These are phyloP conservation scores for Ceraclea dissimilis DNA, from an alignment of 2,888 invertebrate genomes.

Conservation along the genomic window DNA sequence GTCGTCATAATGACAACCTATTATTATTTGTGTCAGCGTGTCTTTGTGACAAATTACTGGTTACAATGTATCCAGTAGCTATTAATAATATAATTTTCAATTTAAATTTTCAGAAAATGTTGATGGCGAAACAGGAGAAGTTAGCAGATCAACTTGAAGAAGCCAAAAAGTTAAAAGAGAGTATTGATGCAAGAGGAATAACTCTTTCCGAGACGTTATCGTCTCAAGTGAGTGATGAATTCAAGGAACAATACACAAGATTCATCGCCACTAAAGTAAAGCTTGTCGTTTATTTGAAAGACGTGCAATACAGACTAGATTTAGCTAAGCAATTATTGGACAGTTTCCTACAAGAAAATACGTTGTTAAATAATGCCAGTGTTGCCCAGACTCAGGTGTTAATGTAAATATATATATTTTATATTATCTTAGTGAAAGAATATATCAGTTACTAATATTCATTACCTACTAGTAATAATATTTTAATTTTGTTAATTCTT, in stretches of 20 bases:
- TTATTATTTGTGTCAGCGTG: too few species aligned
- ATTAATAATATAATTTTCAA: too few species aligned
- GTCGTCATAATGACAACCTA: too few species aligned
- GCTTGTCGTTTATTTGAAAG: constrained; percentile 72
- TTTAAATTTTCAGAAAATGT: constrained; percentile 6
- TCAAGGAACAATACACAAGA: constrained; percentile 73
- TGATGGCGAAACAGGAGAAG: constrained; percentile 63
- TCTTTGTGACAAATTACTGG: too few species aligned
- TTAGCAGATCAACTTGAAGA: constrained; percentile 72
- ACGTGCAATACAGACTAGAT: constrained; percentile 76
- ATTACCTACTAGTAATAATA: too few species aligned
- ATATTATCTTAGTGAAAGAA: neutral
- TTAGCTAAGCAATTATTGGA: constrained; percentile 72
- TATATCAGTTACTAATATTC: too few species aligned
- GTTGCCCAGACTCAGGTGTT: neutral
- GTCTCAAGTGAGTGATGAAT: constrained; percentile 63
- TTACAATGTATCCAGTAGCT: too few species aligned
- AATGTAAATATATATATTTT: constrained; percentile 2
- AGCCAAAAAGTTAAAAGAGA: constrained; percentile 71
- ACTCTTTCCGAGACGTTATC: constrained; percentile 63
- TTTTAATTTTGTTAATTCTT: too few species aligned
- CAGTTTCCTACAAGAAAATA: constrained; percentile 41
- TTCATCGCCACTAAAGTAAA: constrained; percentile 84
- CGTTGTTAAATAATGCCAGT: neutral
- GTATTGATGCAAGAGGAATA: constrained; percentile 69